These are phyloP conservation scores for Zaprionus ghesquierei DNA, from an alignment of 1,140 invertebrate species.

Conservation along the genomic window DNA sequence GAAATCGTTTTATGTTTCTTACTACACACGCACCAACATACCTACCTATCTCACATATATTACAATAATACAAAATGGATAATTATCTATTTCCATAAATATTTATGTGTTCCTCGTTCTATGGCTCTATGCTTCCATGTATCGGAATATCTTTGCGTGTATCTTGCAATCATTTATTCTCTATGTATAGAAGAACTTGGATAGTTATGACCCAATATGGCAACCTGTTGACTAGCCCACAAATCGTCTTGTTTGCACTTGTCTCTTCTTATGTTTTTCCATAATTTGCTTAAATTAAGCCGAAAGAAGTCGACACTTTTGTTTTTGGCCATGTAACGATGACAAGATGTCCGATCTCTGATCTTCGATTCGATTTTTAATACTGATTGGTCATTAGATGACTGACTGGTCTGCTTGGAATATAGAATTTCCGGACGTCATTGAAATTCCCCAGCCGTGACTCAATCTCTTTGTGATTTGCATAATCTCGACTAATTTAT, in stretches of 20 bases:
- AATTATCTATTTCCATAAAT: too few species aligned
- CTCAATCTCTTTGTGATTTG: conserved; percentile 4
- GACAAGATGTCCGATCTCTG: neutral
- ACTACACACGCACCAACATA: too few species aligned
- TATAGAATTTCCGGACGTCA: neutral
- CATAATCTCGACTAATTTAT: conserved; percentile 23
- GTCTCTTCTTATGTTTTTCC: neutral
- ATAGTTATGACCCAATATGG: neutral
- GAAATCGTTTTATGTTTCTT: too few species aligned
- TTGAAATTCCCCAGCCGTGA: conserved; percentile 22
- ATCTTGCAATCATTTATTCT: neutral
- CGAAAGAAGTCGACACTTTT: neutral
- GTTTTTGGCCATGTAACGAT: neutral
- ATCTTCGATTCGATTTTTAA: neutral
- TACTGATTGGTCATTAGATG: neutral
- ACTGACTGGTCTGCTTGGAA: neutral
- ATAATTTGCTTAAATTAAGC: neutral
- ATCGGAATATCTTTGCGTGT: too few species aligned
- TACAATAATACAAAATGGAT: too few species aligned
- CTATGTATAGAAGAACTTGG: neutral
- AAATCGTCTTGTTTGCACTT: neutral
- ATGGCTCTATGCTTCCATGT: too few species aligned
- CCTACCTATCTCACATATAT: too few species aligned
- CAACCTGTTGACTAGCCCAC: neutral
- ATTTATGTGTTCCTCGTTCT: too few species aligned